Evolutionary conservation across 2,113 vertebrate species (phyloP), one percentile per base, ranked within the genome.

Genomic region (Takifugu flavidus): DNA sequence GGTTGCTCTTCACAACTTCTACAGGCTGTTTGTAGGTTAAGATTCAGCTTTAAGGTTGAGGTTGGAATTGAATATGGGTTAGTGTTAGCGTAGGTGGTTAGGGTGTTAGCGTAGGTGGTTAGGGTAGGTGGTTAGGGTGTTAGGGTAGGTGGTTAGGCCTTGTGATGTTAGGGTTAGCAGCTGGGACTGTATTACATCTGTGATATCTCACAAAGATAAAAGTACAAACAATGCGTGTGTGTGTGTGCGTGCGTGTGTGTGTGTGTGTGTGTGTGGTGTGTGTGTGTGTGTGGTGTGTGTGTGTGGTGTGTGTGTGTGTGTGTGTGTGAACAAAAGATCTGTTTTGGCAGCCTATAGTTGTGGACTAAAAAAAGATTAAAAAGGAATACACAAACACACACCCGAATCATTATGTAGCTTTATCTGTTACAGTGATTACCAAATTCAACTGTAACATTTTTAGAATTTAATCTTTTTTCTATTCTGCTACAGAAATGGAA

Each of bases 331-430:
- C 78, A 77, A 59, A 62, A 73, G 79, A 85, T 82, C 84, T 79
- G 64, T 74, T 75, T 77, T 87, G 87, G 81, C 83, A 89, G 73
- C 72, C 51, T 58, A 55, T 74, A 59, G 74, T 82, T 78, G 72
- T 79, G 81, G 85, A 82, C 83, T 80, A 77, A 20, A 20, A 20
- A 20, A 20, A 79, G 85, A 90, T 89, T 88, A 89, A 86, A 83
- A 74, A 73, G 59, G 45, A 72, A 53, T 13, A 3, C 11, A 14
- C 27, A n/a, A 46, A 51, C 54, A 6, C 49, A 29, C 61, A 53
- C 59, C 60, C 65, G 58, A 70, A 82, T 75, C 70, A 62, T 55
- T 75, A 73, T 71, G 67, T 42, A 77, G 80, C 75, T 67, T 78
- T 74, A 79, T 81, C 67, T 81, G 65, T 78, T 80, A 78, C 72